phyloP scores from a whole-genome alignment of 2,113 vertebrate genomes.

The Platysternon megacephalum region DNA sequence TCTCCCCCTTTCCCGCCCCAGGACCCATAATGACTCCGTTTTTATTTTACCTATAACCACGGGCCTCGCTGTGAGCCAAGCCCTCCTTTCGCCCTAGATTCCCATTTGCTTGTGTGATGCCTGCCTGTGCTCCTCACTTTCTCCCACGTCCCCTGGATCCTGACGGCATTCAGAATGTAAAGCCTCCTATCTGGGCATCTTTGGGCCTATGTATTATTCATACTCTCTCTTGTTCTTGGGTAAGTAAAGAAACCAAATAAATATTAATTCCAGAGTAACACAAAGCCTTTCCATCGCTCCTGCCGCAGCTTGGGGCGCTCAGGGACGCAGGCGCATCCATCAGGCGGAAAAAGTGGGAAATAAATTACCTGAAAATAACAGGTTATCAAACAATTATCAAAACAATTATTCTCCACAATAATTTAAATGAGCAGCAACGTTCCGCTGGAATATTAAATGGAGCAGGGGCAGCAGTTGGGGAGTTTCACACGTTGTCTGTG shows the following conservation, averaged over 20 bases:
- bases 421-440: background rate
- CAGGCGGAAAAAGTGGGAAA: background rate
- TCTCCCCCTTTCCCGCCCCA: background rate
- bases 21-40: background rate
- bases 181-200: background rate
- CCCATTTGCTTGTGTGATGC: background rate
- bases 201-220: slow-evolving; percentile 51
- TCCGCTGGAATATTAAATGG: background rate
- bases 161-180: background rate
- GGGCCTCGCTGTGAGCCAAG: background rate
- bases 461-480: background rate
- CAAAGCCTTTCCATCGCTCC: slow-evolving; percentile 43
- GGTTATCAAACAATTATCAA: background rate
- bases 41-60: background rate
- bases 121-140: background rate
- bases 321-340: background rate
- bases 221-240: background rate
- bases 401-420: background rate
- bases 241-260: slow-evolving; percentile 53
- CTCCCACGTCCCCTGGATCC: background rate
- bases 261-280: slow-evolving; percentile 51
- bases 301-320: background rate
- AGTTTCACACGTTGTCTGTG: background rate
- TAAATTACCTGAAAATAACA: background rate
- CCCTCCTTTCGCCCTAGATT: background rate